phyloP scores from a whole-genome alignment of 2,888 invertebrate genomes.

The Morpho helenor region DNA sequence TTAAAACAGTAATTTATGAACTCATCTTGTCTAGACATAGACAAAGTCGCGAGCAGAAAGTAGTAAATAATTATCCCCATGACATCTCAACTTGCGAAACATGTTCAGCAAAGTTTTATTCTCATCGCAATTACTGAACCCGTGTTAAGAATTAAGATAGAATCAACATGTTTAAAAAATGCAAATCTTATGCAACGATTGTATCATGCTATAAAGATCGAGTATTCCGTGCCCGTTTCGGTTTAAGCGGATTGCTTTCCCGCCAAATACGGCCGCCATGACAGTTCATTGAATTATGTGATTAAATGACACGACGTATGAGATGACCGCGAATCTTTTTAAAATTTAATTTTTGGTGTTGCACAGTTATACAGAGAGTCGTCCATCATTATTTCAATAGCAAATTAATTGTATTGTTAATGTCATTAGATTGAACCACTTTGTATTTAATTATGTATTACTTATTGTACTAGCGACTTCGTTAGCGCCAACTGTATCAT shows the following conservation, averaged over 20 bases:
- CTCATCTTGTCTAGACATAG: too few species aligned
- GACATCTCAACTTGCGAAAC: not conserved
- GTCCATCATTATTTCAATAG: slow-evolving; percentile 50
- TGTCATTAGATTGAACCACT: not conserved
- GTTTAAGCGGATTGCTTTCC: slow-evolving; percentile 75
- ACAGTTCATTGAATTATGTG: slow-evolving; percentile 74
- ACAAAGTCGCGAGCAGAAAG: too few species aligned
- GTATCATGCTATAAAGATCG: slow-evolving; percentile 66
- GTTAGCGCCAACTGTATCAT: too few species aligned
- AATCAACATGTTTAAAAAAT: slow-evolving; percentile 31
- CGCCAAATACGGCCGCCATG: slow-evolving; percentile 73
- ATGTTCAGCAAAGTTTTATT: not conserved
- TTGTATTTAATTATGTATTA: too few species aligned
- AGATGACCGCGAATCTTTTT: slow-evolving; percentile 43
- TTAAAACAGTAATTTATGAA: too few species aligned
- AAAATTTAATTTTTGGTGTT: slow-evolving; percentile 47
- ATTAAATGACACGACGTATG: slow-evolving; percentile 64
- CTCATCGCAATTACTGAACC: slow-evolving; percentile 2
- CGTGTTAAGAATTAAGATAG: slow-evolving; percentile 17
- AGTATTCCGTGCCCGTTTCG: slow-evolving; percentile 67
- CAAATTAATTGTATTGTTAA: slow-evolving; percentile 57
- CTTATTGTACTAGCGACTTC: too few species aligned
- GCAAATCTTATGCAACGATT: slow-evolving; percentile 44
- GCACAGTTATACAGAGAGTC: slow-evolving; percentile 50
- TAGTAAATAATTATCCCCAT: too few species aligned